phyloP scores from a whole-genome alignment of 2,113 vertebrate genomes.

The Antennarius striatus region DNA sequence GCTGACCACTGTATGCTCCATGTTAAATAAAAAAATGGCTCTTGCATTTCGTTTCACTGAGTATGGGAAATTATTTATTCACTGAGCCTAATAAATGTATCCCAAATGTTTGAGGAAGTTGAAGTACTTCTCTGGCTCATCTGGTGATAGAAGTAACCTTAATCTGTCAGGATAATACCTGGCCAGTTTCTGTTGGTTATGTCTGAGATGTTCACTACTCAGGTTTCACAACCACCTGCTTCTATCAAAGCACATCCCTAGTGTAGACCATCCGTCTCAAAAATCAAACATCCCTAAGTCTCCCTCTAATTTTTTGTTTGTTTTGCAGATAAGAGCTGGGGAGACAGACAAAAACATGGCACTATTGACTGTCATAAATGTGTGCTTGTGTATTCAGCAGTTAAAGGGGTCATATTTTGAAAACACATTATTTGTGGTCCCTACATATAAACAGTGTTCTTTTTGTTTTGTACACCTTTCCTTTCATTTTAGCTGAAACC shows the following conservation, averaged over 20 bases:
- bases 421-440: too few species aligned
- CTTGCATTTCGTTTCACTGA: slow-evolving; percentile 21
- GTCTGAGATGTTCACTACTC: slow-evolving; percentile 76
- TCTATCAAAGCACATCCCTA: slow-evolving; percentile 21
- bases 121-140: slow-evolving; percentile 20
- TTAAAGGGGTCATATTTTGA: too few species aligned
- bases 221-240: slow-evolving; percentile 41
- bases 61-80: slow-evolving; percentile 22
- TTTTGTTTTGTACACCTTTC: too few species aligned
- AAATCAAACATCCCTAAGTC: background rate
- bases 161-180: slow-evolving; percentile 19
- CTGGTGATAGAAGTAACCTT: slow-evolving; percentile 51
- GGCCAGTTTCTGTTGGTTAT: slow-evolving; percentile 72
- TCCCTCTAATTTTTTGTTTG: background rate
- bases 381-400: too few species aligned
- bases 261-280: too few species aligned
- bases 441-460: too few species aligned
- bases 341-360: too few species aligned
- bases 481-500: too few species aligned
- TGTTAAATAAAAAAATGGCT: slow-evolving; percentile 57
- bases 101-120: slow-evolving; percentile 5
- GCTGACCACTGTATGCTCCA: slow-evolving; percentile 45
- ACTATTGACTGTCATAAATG: too few species aligned
- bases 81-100: background rate
- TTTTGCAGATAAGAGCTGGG: too few species aligned